Percentiles rank a stretch among this genome's conserved stretches.
These are phyloP conservation scores for Daphoenositta chrysoptera DNA, from an alignment of 2,113 vertebrate genomes.

Conservation along the genomic window DNA sequence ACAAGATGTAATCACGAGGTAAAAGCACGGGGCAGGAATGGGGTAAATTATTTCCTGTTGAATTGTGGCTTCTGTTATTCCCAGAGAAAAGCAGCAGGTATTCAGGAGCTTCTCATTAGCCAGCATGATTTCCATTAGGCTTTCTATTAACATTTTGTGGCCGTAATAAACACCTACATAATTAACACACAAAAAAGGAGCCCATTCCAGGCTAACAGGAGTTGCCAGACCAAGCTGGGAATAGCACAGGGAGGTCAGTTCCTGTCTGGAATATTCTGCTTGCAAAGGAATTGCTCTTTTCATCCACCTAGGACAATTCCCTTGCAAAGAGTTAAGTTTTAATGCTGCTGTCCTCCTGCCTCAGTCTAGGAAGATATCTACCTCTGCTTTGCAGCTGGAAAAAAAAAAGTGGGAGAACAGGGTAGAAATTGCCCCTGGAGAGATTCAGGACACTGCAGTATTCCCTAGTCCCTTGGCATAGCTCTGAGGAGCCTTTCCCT, in stretches of 20 bases:
- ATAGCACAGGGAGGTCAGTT: neutral
- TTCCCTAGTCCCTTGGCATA: neutral
- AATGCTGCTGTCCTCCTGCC: neutral
- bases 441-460: neutral
- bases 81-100: constrained; percentile 26
- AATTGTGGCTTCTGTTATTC: neutral
- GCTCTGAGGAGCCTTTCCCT: neutral
- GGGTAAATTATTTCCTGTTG: constrained; percentile 3
- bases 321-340: neutral
- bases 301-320: neutral
- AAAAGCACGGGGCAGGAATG: neutral
- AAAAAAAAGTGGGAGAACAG: neutral
- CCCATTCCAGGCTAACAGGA: neutral
- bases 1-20: neutral
- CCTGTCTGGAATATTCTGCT: neutral
- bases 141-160: constrained; percentile 48
- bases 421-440: neutral
- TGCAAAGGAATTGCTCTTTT: neutral
- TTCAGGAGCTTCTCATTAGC: constrained; percentile 47
- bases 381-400: neutral
- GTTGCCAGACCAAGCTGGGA: neutral
- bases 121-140: constrained; percentile 47
- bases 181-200: neutral
- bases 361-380: neutral
- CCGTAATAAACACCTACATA: constrained; percentile 45